A percentile compares a stretch with the other conserved stretches of the same genome.
Evolutionary conservation across 2,797 vertebrate species (phyloP).

Genomic region (Megaceryle alcyon): DNA sequence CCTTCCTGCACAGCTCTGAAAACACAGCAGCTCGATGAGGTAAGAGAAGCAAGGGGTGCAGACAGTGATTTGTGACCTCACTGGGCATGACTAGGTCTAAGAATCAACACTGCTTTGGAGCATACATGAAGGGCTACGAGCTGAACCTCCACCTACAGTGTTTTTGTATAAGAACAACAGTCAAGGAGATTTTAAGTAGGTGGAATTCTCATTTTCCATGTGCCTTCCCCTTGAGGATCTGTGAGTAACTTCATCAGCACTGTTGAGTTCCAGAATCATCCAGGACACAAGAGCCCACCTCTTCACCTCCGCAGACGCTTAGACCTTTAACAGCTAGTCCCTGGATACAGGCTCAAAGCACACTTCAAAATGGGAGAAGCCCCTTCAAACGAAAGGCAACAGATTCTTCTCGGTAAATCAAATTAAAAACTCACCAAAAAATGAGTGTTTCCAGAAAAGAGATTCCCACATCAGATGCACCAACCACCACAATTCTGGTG

Average conservation of each 20-base stretch:
- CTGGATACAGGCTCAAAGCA: not conserved
- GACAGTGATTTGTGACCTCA: not conserved
- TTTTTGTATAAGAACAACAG: not conserved
- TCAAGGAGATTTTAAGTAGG: not conserved
- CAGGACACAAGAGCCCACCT: not conserved
- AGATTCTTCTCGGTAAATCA: not conserved
- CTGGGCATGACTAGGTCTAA: not conserved
- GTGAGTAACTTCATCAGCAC: fast-evolving
- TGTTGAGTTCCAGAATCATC: not conserved
- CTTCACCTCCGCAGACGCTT: fast-evolving
- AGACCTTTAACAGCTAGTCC: not conserved
- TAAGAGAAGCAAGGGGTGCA: not conserved
- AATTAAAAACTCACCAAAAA: constrained; percentile 83
- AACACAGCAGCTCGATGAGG: not conserved
- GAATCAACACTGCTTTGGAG: not conserved
- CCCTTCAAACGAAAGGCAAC: not conserved
- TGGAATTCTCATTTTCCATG: not conserved
- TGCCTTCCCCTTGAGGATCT: not conserved
- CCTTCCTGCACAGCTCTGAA: not conserved
- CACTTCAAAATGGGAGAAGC: fast-evolving
- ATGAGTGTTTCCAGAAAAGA: constrained; percentile 89
- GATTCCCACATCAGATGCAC: constrained; percentile 89
- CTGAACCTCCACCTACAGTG: not conserved
- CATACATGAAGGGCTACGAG: not conserved
- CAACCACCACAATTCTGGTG: constrained; percentile 90